Conservation (phyloP, 2,888 invertebrate genomes). For the Tetanocera ferruginea region DNA sequence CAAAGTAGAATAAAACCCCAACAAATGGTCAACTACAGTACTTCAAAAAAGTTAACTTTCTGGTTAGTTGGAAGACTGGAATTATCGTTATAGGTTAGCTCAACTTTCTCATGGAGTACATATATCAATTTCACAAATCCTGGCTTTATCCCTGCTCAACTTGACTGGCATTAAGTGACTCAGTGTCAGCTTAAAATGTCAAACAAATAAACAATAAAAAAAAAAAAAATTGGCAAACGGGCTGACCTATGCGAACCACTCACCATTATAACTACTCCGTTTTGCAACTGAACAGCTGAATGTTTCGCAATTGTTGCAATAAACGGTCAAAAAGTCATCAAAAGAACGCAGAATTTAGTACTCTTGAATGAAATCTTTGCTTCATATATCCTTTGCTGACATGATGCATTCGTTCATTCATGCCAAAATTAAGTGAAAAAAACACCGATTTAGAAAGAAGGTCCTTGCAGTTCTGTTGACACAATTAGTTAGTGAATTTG, state of each 20-base stretch:
- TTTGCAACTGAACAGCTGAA: neutral
- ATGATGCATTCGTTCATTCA: slow-evolving; percentile 19
- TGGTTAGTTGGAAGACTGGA: neutral
- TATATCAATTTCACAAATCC: too few relatives aligned
- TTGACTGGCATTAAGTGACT: slow-evolving; percentile 24
- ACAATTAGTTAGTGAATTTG: slow-evolving; percentile 22
- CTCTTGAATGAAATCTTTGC: too few relatives aligned
- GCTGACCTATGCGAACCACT: neutral
- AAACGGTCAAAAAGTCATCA: slow-evolving; percentile 24
- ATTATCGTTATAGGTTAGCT: neutral
- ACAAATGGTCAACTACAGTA: too few relatives aligned
- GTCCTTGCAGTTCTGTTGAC: neutral
- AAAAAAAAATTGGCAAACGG: neutral
- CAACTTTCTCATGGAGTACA: neutral
- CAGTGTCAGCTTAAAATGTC: slow-evolving; percentile 38
- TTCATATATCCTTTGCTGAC: too few relatives aligned
- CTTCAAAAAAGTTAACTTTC: neutral
- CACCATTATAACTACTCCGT: neutral
- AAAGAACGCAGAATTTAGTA: neutral
- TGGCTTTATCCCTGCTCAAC: neutral
- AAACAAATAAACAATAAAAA: neutral
- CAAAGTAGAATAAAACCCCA: too few relatives aligned
- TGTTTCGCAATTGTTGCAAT: neutral
- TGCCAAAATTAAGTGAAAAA: neutral
- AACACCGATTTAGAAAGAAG: neutral